A percentile compares a stretch with the other conserved stretches of the same genome.
phyloP scores from a whole-genome alignment of 2,113 vertebrate genomes.

The Semnopithecus entellus region DNA sequence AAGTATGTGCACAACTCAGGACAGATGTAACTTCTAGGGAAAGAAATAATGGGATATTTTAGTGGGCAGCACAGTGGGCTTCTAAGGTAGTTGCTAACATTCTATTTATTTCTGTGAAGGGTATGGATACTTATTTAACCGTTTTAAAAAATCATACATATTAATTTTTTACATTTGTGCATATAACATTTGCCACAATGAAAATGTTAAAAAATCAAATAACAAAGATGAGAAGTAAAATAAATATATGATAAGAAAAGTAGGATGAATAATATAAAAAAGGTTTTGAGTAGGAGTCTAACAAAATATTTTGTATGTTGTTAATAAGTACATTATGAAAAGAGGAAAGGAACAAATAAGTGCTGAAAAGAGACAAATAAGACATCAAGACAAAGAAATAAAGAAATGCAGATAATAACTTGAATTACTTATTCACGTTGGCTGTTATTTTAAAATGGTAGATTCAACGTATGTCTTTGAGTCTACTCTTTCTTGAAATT shows the following conservation, averaged over 20 bases:
- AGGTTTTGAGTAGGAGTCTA: not conserved
- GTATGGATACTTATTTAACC: not conserved
- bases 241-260: not conserved
- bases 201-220: not conserved
- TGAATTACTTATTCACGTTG: not conserved
- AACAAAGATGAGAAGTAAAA: not conserved
- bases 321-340: not conserved
- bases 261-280: not conserved
- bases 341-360: not conserved
- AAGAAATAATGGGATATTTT: not conserved
- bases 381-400: not conserved
- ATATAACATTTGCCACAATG: not conserved
- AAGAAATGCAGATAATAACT: not conserved
- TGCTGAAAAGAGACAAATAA: not conserved
- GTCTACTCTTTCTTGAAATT: not conserved
- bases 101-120: not conserved
- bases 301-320: not conserved
- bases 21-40: not conserved
- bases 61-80: not conserved
- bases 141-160: not conserved
- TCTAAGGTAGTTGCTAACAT: not conserved
- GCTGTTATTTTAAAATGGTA: not conserved
- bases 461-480: not conserved
- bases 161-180: not conserved
- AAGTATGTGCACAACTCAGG: not conserved